Base-by-base conservation (phyloP, 2,113 vertebrate genomes). In the Pteruthius melanotis region DNA sequence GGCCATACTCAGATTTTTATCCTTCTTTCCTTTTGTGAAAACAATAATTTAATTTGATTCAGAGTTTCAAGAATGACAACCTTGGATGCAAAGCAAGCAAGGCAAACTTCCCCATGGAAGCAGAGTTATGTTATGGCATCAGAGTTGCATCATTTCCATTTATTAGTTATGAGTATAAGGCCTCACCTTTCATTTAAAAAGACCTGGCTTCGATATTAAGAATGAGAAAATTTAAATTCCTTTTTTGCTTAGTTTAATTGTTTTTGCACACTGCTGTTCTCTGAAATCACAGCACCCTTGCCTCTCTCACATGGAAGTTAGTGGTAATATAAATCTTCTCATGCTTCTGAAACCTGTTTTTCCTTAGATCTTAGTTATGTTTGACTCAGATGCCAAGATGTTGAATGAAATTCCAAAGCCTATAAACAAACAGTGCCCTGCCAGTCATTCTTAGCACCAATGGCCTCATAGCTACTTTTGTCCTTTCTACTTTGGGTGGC, bases 21-120 rank as follows among this genome's bases (percentile, higher is more conserved):
- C 39, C 74, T 68, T 52, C 60, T 86, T 40, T 86, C 42, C 42
- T 66, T 87, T 77, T 74, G 49, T 88, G 60, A 76, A 86, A 90
- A 76, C 81, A 80, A 9, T 94, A 54, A 92, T 91, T 94, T 59
- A 80, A 47, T 93, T 94, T 91, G 63, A 83, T 83, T 90, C 42
- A 37, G 40, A 78, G 66, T 77, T 93, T 81, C 45, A 42, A 37
- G 63, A 83, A 72, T 83, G 54, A 83, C 59, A 88, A 24, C 30
- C 31, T 71, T 50, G 39, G 69, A 57, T 91, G 57, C 52, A 64
- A 92, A 95, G 77, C 65, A 79, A 71, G 65, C 28, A 52, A 68
- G 53, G 65, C 30, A 68, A 61, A 70, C 23, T 81, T 88, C 21
- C 20, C 63, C 7, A 2, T 12, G 40, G 42, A 69, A 60, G 50